Base-by-base conservation (phyloP, 2,888 invertebrate species). In the Lochmaea crataegi region DNA sequence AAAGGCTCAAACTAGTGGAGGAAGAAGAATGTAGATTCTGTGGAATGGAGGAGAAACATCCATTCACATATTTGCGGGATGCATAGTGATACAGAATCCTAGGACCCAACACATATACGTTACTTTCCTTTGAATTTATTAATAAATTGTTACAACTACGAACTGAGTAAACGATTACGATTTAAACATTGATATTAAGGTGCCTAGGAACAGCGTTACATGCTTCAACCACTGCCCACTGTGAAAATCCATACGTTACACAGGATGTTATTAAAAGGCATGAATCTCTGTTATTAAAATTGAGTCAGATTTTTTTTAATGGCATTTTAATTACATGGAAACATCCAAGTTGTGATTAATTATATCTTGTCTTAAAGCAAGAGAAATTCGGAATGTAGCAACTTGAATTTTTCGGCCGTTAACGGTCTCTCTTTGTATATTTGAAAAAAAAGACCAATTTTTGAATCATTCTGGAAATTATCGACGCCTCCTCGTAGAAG, bases 311-410 rank as follows among this genome's bases (percentile, higher is more conserved):
- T 38, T 45, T 65, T 68, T 74, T 77, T 76, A 74, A 76, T 61
- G 75, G 74, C 65, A 65, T 72, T 77, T 77, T 77, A 77, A 77
- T 77, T 77, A 73, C 68, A 68, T 65, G 63, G 32, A 65, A 74
- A 72, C 69, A 67, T 65, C 32, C 64, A 63, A 69, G 41, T 22
- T 60, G 57, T 65, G 68, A 70, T 74, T 76, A 74, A 77, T 77
- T 76, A 63, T 65, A 57, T 58, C 58, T 70, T 73, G 68, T 75
- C 72, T 48, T 32, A 58, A 58, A 58, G 32, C 58, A 16, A 53
- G 53, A 53, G 53, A 53, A 53, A 53, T 53, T 53, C 6, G 10
- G 53, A 18, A 7, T 53, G 53, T 9, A 53, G 5, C 6, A 9
- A 18, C 2, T 18, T 53, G 10, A 18, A 16, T 2, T 18, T 53